Base-by-base conservation (phyloP, 2,113 vertebrate species). In the Drymodes brunneopygia region DNA sequence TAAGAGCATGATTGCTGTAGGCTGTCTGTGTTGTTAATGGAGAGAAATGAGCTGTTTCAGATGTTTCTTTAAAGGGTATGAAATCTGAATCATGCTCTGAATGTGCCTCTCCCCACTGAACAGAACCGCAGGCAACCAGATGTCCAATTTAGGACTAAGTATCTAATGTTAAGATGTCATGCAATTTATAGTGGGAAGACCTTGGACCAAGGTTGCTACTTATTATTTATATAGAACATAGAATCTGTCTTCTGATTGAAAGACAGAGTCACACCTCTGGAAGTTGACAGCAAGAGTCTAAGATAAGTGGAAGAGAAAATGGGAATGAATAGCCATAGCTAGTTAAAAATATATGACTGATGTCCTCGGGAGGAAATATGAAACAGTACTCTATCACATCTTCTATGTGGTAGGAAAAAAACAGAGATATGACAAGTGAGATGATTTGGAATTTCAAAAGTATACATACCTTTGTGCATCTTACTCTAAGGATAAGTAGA, bases 11-110 rank as follows among this genome's bases (percentile, higher is more conserved):
- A 71, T 89, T 75, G 87, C 81, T 85, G 64, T 60, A 93, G 90
- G 90, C 73, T 89, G 60, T 95, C 91, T 94, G 35, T 65, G 53
- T 64, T 78, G 51, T 51, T 89, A 95, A 91, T 85, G 60, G 67
- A 81, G 69, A 91, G 86, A 94, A 91, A 92, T 56, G 18, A 91
- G 38, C 31, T 81, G 51, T 74, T 96, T 89, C 78, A 85, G 53
- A 60, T 62, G 65, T 28, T 70, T 71, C 24, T 64, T 89, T 74
- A 71, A 73, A 71, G 22, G 8, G 17, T 79, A 47, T 62, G 72
- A 92, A 64, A 84, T 50, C 33, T 57, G 74, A 92, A n/a, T 58
- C 42, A 73, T 7, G 17, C 19, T 88, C 53, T 88, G 40, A 65
- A 67, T 89, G 13, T 60, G 20, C 11, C 4, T 64, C 4, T 71